A percentile compares a stretch with the other conserved stretches of the same genome.
Conservation (phyloP, 2,113 vertebrate species). For the human (Homo sapiens) region GRCh38 chr1:186831001-186831500, state of each 20-base stretch:
- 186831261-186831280: not conserved
- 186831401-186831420: not conserved
- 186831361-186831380: not conserved
- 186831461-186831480: slow-evolving; percentile 7
- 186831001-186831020: accelerated
- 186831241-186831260: not conserved
- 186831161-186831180: not conserved
- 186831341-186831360: not conserved
- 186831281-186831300: not conserved
- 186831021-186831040: too few relatives aligned
- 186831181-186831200: not conserved
- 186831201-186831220: not conserved
- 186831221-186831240: not conserved
- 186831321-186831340: not conserved
- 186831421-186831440: not conserved
- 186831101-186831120: not conserved
- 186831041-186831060: too few relatives aligned
- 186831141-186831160: not conserved
- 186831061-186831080: not conserved
- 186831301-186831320: not conserved
- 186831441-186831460: not conserved
- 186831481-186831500: not conserved
- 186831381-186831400: not conserved
- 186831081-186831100: not conserved
- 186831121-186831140: not conserved